These are phyloP conservation scores for Onychomys leucogaster DNA, from an alignment of 2,797 vertebrate genomes.

Conservation along the genomic window DNA sequence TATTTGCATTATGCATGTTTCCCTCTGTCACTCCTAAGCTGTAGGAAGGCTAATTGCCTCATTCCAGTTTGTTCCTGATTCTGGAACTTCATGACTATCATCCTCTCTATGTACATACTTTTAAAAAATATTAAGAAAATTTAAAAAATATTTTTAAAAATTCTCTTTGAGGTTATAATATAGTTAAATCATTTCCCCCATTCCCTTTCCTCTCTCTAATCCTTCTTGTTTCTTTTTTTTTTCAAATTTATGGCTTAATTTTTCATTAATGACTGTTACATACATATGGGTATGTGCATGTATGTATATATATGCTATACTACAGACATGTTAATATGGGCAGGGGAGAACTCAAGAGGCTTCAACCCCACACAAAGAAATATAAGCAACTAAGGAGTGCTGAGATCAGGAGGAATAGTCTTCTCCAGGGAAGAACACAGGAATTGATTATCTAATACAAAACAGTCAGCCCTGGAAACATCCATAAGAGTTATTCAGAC, in stretches of 20 bases:
- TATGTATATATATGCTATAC: background rate
- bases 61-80: background rate
- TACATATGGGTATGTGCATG: background rate
- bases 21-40: background rate
- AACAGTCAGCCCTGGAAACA: background rate
- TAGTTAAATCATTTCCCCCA: background rate
- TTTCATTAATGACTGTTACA: background rate
- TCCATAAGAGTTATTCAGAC: background rate
- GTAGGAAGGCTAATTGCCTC: accelerated
- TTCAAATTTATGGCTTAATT: background rate
- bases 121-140: background rate
- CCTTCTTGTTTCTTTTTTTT: background rate
- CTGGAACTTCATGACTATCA: background rate
- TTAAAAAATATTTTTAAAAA: too few species aligned
- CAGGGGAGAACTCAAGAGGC: background rate
- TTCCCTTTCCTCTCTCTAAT: background rate
- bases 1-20: background rate
- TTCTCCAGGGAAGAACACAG: background rate
- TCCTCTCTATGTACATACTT: background rate
- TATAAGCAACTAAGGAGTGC: background rate
- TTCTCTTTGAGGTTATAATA: background rate
- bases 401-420: background rate
- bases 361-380: background rate
- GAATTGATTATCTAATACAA: background rate
- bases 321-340: background rate